Conservation (phyloP, 2,888 invertebrate genomes). For the Platycnemis pennipes region DNA sequence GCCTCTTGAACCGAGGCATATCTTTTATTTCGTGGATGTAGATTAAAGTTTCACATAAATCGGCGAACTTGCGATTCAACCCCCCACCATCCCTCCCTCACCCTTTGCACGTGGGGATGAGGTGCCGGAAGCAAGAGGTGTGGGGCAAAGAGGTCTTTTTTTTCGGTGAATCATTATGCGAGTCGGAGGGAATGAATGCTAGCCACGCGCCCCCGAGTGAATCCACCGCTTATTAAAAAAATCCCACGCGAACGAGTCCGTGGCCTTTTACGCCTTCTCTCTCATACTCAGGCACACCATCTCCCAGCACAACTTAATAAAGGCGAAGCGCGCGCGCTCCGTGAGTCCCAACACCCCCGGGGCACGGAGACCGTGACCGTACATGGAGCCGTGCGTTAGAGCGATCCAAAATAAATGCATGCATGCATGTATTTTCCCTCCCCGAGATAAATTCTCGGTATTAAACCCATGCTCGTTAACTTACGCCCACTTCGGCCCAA, state of each 20-base stretch:
- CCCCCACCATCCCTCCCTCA: no score
- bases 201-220: not conserved
- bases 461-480: not conserved
- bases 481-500: not conserved
- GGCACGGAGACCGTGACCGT: not conserved
- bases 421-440: not conserved
- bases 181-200: not conserved
- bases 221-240: constrained; percentile 2
- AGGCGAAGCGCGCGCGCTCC: not conserved
- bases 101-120: not conserved
- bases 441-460: not conserved
- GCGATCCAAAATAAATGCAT: not conserved
- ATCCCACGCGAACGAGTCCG: not conserved
- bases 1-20: not conserved
- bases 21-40: not conserved
- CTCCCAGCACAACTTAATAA: not conserved
- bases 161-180: not conserved
- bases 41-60: not conserved
- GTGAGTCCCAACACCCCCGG: not conserved
- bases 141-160: not conserved
- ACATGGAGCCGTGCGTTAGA: not conserved
- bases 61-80: no score
- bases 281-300: not conserved
- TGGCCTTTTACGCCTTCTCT: not conserved
- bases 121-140: not conserved